Conservation (phyloP, 2,888 invertebrate species). For the Apodemia duryi region DNA sequence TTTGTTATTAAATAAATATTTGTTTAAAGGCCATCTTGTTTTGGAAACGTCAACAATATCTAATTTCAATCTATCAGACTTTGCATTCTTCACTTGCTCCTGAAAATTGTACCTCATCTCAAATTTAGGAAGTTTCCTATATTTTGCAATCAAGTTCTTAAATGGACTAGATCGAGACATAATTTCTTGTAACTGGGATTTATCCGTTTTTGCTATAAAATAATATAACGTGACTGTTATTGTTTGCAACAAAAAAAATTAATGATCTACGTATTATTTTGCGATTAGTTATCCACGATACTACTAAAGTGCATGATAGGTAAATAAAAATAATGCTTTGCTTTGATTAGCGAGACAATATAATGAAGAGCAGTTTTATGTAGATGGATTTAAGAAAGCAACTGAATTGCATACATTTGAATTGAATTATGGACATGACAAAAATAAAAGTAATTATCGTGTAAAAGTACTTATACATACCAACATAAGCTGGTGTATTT, state of each 20-base stretch:
- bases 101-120: slow-evolving; percentile 56
- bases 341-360: too few species aligned
- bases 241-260: too few species aligned
- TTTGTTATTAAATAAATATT: slow-evolving; percentile 35
- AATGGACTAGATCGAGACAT: slow-evolving; percentile 45
- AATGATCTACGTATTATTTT: too few species aligned
- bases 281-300: too few species aligned
- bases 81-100: slow-evolving; percentile 57
- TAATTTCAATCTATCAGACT: slow-evolving; percentile 41
- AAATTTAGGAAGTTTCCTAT: slow-evolving; percentile 51
- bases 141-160: slow-evolving; percentile 50
- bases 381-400: too few species aligned
- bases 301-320: too few species aligned
- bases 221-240: too few species aligned
- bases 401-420: too few species aligned
- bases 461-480: slow-evolving; percentile 18
- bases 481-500: slow-evolving; percentile 15
- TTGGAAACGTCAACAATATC: slow-evolving; percentile 47
- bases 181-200: slow-evolving; percentile 22
- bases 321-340: too few species aligned
- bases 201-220: slow-evolving; percentile 20
- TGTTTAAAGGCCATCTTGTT: slow-evolving; percentile 54
- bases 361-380: too few species aligned
- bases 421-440: too few species aligned
- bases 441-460: too few species aligned